Evolutionary conservation across 1,140 invertebrate species (phyloP), one percentile per base, ranked within the genome.

Genomic region (Drosophila neocordata): DNA sequence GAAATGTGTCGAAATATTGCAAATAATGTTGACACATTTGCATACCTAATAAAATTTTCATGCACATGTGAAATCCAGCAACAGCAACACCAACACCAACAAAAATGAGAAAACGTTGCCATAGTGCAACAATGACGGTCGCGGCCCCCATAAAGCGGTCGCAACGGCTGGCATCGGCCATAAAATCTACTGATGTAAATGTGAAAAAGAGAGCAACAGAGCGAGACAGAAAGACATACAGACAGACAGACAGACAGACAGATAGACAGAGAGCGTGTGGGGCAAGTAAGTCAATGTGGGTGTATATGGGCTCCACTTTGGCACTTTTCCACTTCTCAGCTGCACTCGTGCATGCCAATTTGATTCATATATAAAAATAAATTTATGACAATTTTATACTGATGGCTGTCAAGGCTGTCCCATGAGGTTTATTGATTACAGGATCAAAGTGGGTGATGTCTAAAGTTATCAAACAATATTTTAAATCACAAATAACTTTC

Each of bases 21-120:
- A 84, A 79, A 79, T 90, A 77, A 90, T 82, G 80, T 82, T 90
- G 80, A 82, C 89, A 90, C 89, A 90, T 90, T 90, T 90, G 84
- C 89, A 90, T 90, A 89, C 79, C 84, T 90, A 90, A 90, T 90
- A 83, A 89, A 85, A 90, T 72, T 79, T 77, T 75, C 75, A 76
- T 71, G 55, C 37, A 55, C 55, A 48, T 51, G 8, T 35, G 63
- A 79, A 71, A 61, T 27, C 59, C 37, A 52, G 48, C 56, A 53
- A 24, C 22, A 24, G 4, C 22, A 24, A 24, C 22, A 24, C 1
- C 22, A 48, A 48, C 41, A 48, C 0, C 41, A 48, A 18, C 41
- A 48, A 20, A 20, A 48, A 48, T 8, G 41, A 48, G 41, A 48
- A 48, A 48, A 48, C 41, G 41, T 48, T 48, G 41, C 53, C 8